Base-by-base conservation (phyloP, 1,140 invertebrate genomes). In the Lycorma delicatula region DNA sequence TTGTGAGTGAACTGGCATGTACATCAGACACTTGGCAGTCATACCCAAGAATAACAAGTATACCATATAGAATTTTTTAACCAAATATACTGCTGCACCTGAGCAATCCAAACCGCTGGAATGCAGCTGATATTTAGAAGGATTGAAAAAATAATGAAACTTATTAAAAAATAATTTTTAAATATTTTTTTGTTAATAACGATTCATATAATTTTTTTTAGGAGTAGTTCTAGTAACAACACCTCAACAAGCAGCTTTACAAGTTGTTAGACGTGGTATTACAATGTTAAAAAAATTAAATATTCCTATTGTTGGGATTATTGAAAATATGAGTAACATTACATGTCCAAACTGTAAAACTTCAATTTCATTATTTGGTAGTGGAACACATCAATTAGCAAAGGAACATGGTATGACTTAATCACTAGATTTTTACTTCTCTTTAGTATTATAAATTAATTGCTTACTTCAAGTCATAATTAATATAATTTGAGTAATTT, bases 211-310 rank as follows among this genome's bases (percentile, higher is more conserved):
- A n/a, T n/a, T 62, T 64, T 51, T 60, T 67, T 53, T 70, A 76
- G 87, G 87, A 25, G 87, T 83, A 6, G 62, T 95, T 6, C 72
- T 95, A 26, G 86, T 95, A 0, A 91, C 88, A 13, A 93, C 91
- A 1, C 90, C 91, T 0, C 91, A 94, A 70, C 80, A 80, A 52
- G 84, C 89, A 5, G 84, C 91, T 0, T 64, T 93, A 4, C 81
- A 90, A 66, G 90, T 94, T 29, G 86, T 89, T 0, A 77, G 81
- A 59, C 79, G 89, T 68, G 88, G 88, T 29, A 82, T 83, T 2
- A 80, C 81, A 60, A 91, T 93, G 87, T 89, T 88, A 64, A 75
- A 82, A 62, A 91, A 86, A 68, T 70, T 93, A 3, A 76, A 84
- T 52, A 79, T 93, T 50, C 89, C 89, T 1, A 77, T 93, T 36